Conservation (phyloP, 2,113 vertebrate genomes). For the Alethe diademata region DNA sequence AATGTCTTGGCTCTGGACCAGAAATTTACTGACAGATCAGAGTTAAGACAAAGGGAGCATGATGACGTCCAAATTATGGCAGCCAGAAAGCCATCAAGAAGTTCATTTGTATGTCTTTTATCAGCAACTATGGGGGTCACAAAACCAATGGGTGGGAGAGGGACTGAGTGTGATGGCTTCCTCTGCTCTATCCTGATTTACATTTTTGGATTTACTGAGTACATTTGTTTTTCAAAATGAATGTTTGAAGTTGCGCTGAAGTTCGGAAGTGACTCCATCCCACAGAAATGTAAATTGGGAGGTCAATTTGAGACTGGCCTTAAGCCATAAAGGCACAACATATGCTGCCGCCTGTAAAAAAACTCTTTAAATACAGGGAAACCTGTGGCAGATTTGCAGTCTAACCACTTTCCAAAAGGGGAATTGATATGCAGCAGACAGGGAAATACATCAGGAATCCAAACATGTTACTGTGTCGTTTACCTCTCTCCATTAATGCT, state of each 20-base stretch:
- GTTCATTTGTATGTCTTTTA: background rate
- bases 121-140: background rate
- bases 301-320: background rate
- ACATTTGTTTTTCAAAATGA: background rate
- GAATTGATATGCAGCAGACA: background rate
- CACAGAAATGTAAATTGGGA: constrained; percentile 31
- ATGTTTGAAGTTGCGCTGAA: background rate
- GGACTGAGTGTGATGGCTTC: background rate
- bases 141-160: background rate
- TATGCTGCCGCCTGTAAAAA: background rate
- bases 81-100: background rate
- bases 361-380: background rate
- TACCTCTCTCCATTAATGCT: background rate
- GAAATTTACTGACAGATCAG: background rate
- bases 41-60: background rate
- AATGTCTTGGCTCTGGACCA: background rate
- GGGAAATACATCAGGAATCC: background rate
- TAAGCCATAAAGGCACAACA: background rate
- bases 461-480: background rate
- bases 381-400: background rate
- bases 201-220: background rate
- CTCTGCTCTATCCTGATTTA: background rate
- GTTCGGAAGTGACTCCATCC: constrained; percentile 24
- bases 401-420: background rate
- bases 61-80: background rate